Conservation (phyloP, 2,888 invertebrate genomes). For the Encarsia formosa region DNA sequence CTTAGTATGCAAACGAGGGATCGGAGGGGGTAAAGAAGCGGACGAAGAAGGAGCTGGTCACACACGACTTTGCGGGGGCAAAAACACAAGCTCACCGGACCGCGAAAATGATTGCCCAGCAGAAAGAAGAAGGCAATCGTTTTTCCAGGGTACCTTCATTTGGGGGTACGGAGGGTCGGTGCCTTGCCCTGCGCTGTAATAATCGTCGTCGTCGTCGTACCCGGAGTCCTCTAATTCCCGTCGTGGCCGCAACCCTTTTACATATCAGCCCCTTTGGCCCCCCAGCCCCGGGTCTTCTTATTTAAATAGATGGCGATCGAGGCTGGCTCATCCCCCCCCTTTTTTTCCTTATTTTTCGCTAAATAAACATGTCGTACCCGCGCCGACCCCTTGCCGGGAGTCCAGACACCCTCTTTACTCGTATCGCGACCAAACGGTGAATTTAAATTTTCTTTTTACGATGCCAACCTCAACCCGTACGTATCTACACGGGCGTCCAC, state of each 20-base stretch:
- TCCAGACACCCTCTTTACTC: background rate
- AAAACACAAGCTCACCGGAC: slow-evolving; percentile 16
- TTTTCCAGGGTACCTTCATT: too few relatives aligned
- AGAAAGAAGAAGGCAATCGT: slow-evolving; percentile 19
- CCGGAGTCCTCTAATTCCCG: slow-evolving; percentile 44
- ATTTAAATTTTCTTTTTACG: too few relatives aligned
- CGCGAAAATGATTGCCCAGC: slow-evolving; percentile 26
- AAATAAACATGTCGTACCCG: slow-evolving; percentile 21
- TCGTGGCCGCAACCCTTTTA: slow-evolving; percentile 44
- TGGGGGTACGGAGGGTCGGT: too few relatives aligned
- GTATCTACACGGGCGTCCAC: too few relatives aligned
- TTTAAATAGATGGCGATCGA: slow-evolving; percentile 38
- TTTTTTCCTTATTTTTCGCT: slow-evolving; percentile 22
- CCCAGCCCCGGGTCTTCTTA: slow-evolving; percentile 42
- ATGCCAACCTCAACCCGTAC: too few relatives aligned
- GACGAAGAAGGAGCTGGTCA: slow-evolving; percentile 21
- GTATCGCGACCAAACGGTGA: too few relatives aligned
- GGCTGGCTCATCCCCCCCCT: background rate
- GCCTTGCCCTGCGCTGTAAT: slow-evolving; percentile 33
- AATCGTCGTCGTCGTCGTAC: slow-evolving; percentile 39
- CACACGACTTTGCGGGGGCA: slow-evolving; percentile 22
- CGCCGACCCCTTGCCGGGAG: background rate
- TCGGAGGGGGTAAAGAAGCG: slow-evolving; percentile 13
- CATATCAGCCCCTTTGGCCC: slow-evolving; percentile 26
- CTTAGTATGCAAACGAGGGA: slow-evolving; percentile 29